A percentile compares a stretch with the other conserved stretches of the same genome.
phyloP scores from a whole-genome alignment of 1,140 invertebrate genomes.

The Heliconius hermathena region DNA sequence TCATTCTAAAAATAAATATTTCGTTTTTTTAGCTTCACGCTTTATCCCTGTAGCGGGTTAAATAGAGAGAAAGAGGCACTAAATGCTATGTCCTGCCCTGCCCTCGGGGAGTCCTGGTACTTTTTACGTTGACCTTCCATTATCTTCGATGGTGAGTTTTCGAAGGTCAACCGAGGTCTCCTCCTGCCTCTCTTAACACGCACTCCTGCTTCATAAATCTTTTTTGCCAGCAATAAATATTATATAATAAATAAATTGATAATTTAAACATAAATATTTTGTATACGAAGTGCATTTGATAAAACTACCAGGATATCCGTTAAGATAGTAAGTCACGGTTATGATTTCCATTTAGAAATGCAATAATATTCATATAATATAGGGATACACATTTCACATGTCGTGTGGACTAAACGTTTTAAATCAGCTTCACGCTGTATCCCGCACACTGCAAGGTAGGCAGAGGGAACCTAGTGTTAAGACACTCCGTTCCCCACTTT shows the following conservation, averaged over 20 bases:
- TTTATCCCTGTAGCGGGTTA: neutral
- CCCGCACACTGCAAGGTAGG: too few species aligned
- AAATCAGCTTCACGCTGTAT: too few species aligned
- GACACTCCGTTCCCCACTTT: too few species aligned
- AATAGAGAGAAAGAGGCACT: too few species aligned
- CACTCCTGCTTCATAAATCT: too few species aligned
- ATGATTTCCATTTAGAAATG: neutral
- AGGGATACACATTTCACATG: neutral
- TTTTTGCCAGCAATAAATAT: neutral
- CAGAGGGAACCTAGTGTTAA: too few species aligned
- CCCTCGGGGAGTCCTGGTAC: too few species aligned
- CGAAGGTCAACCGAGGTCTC: too few species aligned
- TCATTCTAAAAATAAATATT: neutral
- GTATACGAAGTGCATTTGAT: neutral
- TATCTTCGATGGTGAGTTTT: too few species aligned
- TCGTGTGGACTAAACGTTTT: neutral
- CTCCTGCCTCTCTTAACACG: too few species aligned
- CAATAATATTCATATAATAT: neutral
- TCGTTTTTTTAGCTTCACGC: neutral
- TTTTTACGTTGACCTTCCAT: too few species aligned
- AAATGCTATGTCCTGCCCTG: too few species aligned
- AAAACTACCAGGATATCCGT: neutral
- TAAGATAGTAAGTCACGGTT: neutral
- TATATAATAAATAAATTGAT: neutral
- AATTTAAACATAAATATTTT: neutral